These are phyloP conservation scores for Candoia aspera DNA, from an alignment of 2,113 vertebrate species.

Conservation along the genomic window DNA sequence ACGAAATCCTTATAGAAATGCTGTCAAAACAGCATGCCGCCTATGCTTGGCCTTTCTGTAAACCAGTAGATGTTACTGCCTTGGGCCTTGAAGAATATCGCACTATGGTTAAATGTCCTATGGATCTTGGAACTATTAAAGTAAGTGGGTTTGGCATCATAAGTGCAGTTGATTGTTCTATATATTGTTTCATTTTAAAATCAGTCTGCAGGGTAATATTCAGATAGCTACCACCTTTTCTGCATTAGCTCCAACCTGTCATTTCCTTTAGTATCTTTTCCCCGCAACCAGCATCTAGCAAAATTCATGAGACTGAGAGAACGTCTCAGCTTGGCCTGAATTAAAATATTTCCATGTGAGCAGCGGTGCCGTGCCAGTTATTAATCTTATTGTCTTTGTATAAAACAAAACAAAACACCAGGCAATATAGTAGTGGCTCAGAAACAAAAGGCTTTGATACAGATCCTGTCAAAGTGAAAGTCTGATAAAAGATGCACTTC, in stretches of 20 bases:
- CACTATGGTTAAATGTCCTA: slow-evolving; percentile 80
- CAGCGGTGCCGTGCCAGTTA: neutral
- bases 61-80: slow-evolving; percentile 72
- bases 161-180: neutral
- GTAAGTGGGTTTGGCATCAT: slow-evolving; percentile 68
- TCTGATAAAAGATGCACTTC: neutral
- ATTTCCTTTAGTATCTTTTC: neutral
- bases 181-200: neutral
- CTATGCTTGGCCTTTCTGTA: slow-evolving; percentile 89
- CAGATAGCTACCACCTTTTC: neutral
- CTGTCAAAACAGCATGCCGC: slow-evolving; percentile 84
- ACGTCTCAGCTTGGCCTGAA: neutral
- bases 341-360: neutral
- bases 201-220: neutral
- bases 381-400: neutral
- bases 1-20: slow-evolving; percentile 86
- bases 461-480: neutral
- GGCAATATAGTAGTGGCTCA: neutral
- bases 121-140: slow-evolving; percentile 85
- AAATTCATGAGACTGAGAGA: neutral
- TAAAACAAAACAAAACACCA: neutral
- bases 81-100: slow-evolving; percentile 78
- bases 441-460: neutral
- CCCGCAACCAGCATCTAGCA: neutral
- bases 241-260: neutral